These are phyloP conservation scores for Xerus inauris DNA, from an alignment of 2,113 vertebrate genomes.

Conservation along the genomic window DNA sequence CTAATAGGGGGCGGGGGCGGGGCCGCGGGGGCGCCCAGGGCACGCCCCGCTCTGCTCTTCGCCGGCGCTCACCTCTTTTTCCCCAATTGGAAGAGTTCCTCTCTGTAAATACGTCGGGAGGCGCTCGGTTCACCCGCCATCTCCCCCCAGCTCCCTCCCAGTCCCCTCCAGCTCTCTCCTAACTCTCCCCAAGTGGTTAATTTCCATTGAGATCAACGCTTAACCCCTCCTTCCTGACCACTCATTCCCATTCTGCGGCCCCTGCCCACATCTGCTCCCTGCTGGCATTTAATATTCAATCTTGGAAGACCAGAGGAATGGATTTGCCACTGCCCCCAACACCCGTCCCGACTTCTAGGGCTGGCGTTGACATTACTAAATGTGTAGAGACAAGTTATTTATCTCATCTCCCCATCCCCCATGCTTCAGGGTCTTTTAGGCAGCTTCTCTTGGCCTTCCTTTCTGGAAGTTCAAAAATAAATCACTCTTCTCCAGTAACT, in stretches of 20 bases:
- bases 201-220: slow-evolving; percentile 57
- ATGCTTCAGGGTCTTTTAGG: neutral
- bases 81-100: neutral
- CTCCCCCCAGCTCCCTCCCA: neutral
- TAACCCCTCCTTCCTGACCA: neutral
- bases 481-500: slow-evolving; percentile 62
- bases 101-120: neutral
- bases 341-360: neutral
- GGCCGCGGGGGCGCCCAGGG: neutral
- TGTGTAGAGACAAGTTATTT: slow-evolving; percentile 40
- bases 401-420: neutral
- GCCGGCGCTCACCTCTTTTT: neutral
- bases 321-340: neutral
- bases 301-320: slow-evolving; percentile 66
- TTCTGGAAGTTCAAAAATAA: slow-evolving; percentile 76
- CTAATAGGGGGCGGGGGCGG: slow-evolving; percentile 64
- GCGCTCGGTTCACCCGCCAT: neutral
- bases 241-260: neutral
- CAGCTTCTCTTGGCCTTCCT: slow-evolving; percentile 46
- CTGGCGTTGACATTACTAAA: neutral
- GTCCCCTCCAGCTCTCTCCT: neutral
- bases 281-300: slow-evolving; percentile 65
- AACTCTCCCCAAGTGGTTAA: slow-evolving; percentile 42
- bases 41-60: neutral
- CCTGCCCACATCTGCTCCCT: slow-evolving; percentile 63